Conservation (phyloP, 2,113 vertebrate species). For the Cyphomyrus discorhynchus region DNA sequence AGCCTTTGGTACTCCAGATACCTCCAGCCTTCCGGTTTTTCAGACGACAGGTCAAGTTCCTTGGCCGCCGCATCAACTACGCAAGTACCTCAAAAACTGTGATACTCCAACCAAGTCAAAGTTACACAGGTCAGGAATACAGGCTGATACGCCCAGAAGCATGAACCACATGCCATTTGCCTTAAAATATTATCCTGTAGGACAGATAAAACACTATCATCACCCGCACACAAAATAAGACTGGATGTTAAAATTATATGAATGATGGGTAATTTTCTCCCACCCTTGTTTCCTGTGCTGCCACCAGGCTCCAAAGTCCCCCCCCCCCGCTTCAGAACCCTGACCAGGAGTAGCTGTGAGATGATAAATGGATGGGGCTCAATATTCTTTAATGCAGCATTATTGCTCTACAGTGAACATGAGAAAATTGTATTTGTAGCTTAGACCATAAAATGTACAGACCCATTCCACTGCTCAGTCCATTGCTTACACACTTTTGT, state of each 20-base stretch:
- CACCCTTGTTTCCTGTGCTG: not conserved
- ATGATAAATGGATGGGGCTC: not conserved
- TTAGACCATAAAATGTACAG: not conserved
- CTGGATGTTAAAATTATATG: not conserved
- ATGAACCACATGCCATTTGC: not conserved
- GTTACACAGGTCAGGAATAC: not conserved
- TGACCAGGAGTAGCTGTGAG: not conserved
- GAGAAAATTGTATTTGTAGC: not conserved
- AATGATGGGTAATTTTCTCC: not conserved
- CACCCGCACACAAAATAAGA: not conserved
- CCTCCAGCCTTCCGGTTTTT: not conserved
- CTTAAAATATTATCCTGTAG: not conserved
- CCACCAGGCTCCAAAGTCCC: not conserved
- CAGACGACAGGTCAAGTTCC: not conserved
- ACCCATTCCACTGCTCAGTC: not conserved
- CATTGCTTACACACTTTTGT: not conserved
- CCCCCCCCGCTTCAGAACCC: not conserved
- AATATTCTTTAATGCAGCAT: not conserved
- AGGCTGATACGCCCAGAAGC: not conserved
- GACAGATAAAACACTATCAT: not conserved
- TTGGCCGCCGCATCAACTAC: not conserved
- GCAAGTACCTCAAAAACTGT: not conserved
- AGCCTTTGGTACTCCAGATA: not conserved
- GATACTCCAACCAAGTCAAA: not conserved
- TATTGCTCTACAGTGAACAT: not conserved